A percentile compares a stretch with the other conserved stretches of the same genome.
Evolutionary conservation across 2,113 vertebrate genomes (phyloP).

Genomic region (Rattus rattus): DNA sequence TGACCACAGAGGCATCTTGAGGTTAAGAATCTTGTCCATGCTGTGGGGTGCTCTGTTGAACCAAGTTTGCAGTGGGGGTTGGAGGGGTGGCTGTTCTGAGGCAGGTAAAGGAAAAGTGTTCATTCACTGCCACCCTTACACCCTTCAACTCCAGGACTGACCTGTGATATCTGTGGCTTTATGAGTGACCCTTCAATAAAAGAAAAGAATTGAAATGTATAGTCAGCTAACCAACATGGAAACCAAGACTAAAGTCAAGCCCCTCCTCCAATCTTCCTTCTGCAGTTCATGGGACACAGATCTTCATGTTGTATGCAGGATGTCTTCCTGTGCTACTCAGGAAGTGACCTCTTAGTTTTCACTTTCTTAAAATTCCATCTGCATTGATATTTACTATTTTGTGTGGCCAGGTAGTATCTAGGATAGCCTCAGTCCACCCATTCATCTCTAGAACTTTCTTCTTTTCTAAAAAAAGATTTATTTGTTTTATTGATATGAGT

Average conservation of each 20-base stretch:
- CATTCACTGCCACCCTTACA: background rate
- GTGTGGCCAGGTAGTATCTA: background rate
- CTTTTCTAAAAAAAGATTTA: too few relatives aligned
- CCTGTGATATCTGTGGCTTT: background rate
- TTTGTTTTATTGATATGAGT: too few relatives aligned
- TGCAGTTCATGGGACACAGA: background rate
- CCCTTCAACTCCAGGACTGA: background rate
- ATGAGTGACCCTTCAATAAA: background rate
- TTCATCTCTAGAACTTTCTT: background rate
- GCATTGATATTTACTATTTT: background rate
- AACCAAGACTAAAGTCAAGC: background rate
- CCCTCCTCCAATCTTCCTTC: background rate
- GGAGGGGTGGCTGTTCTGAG: background rate
- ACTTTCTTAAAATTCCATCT: background rate
- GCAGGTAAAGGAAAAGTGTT: background rate
- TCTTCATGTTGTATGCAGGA: background rate
- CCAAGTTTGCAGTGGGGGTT: too few relatives aligned
- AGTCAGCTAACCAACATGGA: background rate
- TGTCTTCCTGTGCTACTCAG: background rate
- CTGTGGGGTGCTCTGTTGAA: background rate
- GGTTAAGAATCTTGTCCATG: background rate
- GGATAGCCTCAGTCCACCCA: background rate
- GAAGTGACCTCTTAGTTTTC: background rate
- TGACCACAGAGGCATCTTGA: background rate
- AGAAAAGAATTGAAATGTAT: background rate